Evolutionary conservation across 1,140 invertebrate species (phyloP), one percentile per base, ranked within the genome.

Genomic region (Ganaspis sp.): DNA sequence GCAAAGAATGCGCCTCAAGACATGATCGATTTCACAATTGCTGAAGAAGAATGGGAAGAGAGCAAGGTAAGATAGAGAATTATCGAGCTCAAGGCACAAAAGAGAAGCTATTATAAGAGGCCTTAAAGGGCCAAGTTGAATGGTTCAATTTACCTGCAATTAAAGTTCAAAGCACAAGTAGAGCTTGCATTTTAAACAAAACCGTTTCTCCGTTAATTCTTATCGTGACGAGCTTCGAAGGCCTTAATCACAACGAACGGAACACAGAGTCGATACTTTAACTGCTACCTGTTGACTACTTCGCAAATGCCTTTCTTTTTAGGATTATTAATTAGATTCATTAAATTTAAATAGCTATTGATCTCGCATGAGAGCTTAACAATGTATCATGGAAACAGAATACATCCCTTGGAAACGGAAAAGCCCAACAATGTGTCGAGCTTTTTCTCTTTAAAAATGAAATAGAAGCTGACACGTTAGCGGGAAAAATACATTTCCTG

Each of bases 251-350:
- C 54, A 26, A 11, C 11, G 21, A 64, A 49, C 42, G 3, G 12
- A 45, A 58, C 54, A 1, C 9, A 49, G 21, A 58, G 19, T 58
- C 54, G 21, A 58, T 58, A 58, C 19, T 58, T 58, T 23, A 58
- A 58, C 54, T 54, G 21, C 54, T 58, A 58, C 54, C 54, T 58
- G 54, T 58, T 58, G 54, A 58, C 6, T 58, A 26, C 11, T 49
- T 49, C 17, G n/a, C 45, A 17, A 17, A 49, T n/a, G 45, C 17
- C 17, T 49, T 49, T n/a, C n/a, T 49, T 1, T 49, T 49, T 49
- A 17, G 1, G 8, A 49, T 49, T 17, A 17, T n/a, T 8, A 17
- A 17, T 49, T 4, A n/a, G n/a, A 45, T 45, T 45, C 15, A 45
- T 45, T 40, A 40, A 40, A 34, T 34, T 34, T 34, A 34, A 34